Base-by-base conservation (phyloP, 1,140 invertebrate genomes). In the Bombus confusus region DNA sequence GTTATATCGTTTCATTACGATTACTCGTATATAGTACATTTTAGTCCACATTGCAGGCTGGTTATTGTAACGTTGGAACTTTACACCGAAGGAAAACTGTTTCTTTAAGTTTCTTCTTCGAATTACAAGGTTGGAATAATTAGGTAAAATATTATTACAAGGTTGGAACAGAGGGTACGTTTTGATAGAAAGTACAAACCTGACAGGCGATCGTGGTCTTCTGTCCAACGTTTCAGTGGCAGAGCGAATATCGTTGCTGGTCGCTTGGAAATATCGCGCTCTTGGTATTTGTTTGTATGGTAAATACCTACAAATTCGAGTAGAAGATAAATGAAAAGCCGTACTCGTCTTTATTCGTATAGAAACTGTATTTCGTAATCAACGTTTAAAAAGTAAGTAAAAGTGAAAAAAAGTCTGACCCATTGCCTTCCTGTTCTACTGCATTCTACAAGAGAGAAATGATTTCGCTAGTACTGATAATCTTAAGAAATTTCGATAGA, bases 151-250 rank as follows among this genome's bases (percentile, higher is more conserved):
- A 22, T 52, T 22, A n/a, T 62, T 5, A 12, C 10, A 13, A n/a
- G 12, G 1, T 64, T 64, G 5, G 8, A 47, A 13, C 18, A 52
- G 22, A 52, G 47, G 8, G 47, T 22, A 52, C 18, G 8, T 52
- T 22, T 52, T 52, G 37, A 77, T 25, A 39, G 22, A 34, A 41
- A 57, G 25, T 22, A 69, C 74, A 4, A 74, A 89, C 79, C 82
- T 90, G 13, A 87, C 13, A 0, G 86, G 82, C 2, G 88, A 90
- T 34, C 57, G 37, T 31, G 68, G 13, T 80, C 81, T 79, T 39
- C 66, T 79, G 18, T 43, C n/a, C 78, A 89, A 66, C 8, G 9
- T 10, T 25, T 1, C 39, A 18, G 31, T 2, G 4, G 2, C 25
- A 10, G 72, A 64, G 2, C 37, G 34, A 0, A 15, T 28, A 25